Conservation (phyloP, 2,888 invertebrate species). For the Podabrus alpinus region DNA sequence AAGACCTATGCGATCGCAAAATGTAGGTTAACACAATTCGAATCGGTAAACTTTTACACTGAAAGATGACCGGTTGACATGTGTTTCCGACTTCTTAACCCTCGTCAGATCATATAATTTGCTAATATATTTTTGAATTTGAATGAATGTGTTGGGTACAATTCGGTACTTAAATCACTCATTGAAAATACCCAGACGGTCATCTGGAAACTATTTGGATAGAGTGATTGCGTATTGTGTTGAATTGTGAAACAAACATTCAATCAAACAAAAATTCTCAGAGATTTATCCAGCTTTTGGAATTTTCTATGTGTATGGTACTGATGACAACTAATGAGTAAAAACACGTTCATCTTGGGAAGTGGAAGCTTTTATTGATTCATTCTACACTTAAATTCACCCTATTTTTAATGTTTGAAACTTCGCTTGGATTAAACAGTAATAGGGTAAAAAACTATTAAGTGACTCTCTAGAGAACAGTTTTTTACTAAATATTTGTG, state of each 20-base stretch:
- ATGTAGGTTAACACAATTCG: too few species aligned
- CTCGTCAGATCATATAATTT: too few species aligned
- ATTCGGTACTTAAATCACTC: background rate
- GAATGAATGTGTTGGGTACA: background rate
- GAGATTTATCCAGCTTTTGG: background rate
- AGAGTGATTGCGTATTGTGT: background rate
- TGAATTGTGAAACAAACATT: background rate
- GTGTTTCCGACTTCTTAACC: too few species aligned
- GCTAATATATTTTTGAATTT: too few species aligned
- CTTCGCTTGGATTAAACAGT: background rate
- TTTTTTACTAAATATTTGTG: background rate
- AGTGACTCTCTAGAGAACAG: background rate
- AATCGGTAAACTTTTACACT: too few species aligned
- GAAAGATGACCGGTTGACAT: too few species aligned
- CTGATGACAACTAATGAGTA: background rate
- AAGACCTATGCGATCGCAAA: too few species aligned
- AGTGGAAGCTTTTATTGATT: background rate
- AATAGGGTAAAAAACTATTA: background rate
- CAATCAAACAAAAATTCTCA: background rate
- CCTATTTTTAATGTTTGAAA: background rate
- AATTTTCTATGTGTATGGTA: background rate
- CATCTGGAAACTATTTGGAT: background rate
- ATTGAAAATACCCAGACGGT: background rate
- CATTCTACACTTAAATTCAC: background rate
- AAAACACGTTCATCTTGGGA: background rate